Percentiles rank a stretch among this genome's conserved stretches.
Evolutionary conservation across 2,113 vertebrate genomes (phyloP).

Genomic region (Cryptotis parvus): DNA sequence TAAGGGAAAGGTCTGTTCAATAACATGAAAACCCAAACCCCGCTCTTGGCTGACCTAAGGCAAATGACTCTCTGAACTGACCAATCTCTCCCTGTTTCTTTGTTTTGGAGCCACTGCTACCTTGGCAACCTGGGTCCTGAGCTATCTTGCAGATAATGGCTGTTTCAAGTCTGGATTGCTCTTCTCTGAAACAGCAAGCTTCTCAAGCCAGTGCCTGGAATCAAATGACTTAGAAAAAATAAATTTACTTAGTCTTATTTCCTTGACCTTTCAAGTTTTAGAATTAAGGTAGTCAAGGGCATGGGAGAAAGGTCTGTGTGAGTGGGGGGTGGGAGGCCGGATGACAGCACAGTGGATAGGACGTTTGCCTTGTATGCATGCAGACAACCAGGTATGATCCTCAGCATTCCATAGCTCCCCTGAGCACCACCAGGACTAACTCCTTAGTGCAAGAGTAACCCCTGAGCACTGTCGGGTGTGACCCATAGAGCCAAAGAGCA

Average conservation of each 20-base stretch:
- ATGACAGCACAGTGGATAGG: too few relatives aligned
- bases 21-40: slow-evolving; percentile 31
- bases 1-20: slow-evolving; percentile 23
- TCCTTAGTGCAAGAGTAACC: too few relatives aligned
- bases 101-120: slow-evolving; percentile 49
- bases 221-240: slow-evolving; percentile 3
- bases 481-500: too few relatives aligned
- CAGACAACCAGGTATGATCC: too few relatives aligned
- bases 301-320: neutral
- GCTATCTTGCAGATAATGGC: slow-evolving; percentile 26
- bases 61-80: slow-evolving; percentile 13
- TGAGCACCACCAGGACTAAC: too few relatives aligned
- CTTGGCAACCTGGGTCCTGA: neutral
- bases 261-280: slow-evolving; percentile 30
- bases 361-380: too few relatives aligned
- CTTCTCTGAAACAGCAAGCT: slow-evolving; percentile 47
- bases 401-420: too few relatives aligned
- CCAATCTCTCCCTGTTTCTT: slow-evolving; percentile 47
- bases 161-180: neutral
- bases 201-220: neutral
- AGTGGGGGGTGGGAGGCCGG: too few relatives aligned
- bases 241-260: slow-evolving; percentile 23
- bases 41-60: neutral
- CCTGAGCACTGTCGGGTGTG: too few relatives aligned
- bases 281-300: slow-evolving; percentile 35